Base-by-base conservation (phyloP, 2,888 invertebrate genomes). In the Pheosia tremula region DNA sequence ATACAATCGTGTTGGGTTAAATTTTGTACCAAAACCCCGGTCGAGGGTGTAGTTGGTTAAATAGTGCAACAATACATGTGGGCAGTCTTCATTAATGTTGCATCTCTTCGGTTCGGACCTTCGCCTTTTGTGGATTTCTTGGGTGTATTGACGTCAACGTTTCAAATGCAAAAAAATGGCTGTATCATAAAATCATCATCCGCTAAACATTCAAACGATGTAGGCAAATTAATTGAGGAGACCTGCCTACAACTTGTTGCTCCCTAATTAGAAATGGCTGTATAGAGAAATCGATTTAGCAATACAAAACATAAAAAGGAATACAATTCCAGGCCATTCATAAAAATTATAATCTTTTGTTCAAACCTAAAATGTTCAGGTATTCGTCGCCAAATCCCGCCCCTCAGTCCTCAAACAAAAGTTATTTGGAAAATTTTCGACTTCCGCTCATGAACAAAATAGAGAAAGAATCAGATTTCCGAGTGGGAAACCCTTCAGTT, bases 41-140 rank as follows among this genome's bases (percentile, higher is more conserved):
- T 68, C 76, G 79, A 24, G 24, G 79, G 83, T 84, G 82, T 85
- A 83, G 86, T 87, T 82, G 88, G 39, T 89, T 88, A 90, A 91
- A 90, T 91, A 91, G 88, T 90, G 88, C 84, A 85, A 93, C 93
- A 93, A 92, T 91, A 88, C 88, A 86, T 83, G 86, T 86, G 87
- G 88, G 81, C 82, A 79, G 82, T 72, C 64, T 68, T 82, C 88
- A 91, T 92, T 90, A 93, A 90, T 84, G 85, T 90, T 93, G 87
- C 85, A 93, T 77, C 74, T 69, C 68, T 82, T 84, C 81, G 83
- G 84, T 76, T 83, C 84, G 87, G 89, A 89, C 91, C 88, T 86
- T 84, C 67, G 84, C 80, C 85, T 84, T 86, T 89, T 87, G 82
- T 77, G 84, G 85, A 69, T 71, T 66, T 63, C 57, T 64, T 69